Evolutionary conservation across 2,888 invertebrate genomes (phyloP), one percentile per base, ranked within the genome.

Genomic region (Synanthedon myopaeformis): DNA sequence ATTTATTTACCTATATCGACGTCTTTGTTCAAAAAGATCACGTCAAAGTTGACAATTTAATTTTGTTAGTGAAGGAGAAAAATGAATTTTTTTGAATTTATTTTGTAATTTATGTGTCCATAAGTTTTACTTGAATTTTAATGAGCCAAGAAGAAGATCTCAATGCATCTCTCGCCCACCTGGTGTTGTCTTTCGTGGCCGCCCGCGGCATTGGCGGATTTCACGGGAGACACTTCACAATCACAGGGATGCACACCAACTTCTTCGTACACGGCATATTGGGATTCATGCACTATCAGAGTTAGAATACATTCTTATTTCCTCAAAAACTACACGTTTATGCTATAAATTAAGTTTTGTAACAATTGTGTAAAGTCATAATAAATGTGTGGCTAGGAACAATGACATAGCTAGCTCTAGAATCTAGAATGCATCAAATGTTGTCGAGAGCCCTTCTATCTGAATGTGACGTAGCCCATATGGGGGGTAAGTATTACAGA

Each of bases 221-320:
- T 57, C 62, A 63, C 8, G 58, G 65, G 35, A 68, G 63, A 51
- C 72, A 68, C 52, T 83, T 63, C 59, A 72, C 77, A 41, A 73
- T 81, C 53, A 79, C 82, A 1, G 85, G 84, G 49, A 76, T 83
- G 79, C 83, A 85, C 59, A 75, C 69, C 1, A 85, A 84, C 61
- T 80, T 75, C 61, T 76, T 85, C 59, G 59, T 84, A 58, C 84
- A 85, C 52, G 82, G 83, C 54, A 54, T 82, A 42, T 10, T 83
- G 52, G 84, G 84, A 62, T 72, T 82, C 58, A 56, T 83, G 42
- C 72, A 81, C 59, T 75, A 69, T 56, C 80, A 79, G 59, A 78
- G 81, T 79, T 54, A 70, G 72, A 35, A 35, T 35, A 2, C 8
- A 35, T 8, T 35, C 35, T 35, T 35, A 35, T 35, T 10, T 35